Evolutionary conservation across 2,797 vertebrate genomes (phyloP).

Genomic region (Myotis daubentonii): DNA sequence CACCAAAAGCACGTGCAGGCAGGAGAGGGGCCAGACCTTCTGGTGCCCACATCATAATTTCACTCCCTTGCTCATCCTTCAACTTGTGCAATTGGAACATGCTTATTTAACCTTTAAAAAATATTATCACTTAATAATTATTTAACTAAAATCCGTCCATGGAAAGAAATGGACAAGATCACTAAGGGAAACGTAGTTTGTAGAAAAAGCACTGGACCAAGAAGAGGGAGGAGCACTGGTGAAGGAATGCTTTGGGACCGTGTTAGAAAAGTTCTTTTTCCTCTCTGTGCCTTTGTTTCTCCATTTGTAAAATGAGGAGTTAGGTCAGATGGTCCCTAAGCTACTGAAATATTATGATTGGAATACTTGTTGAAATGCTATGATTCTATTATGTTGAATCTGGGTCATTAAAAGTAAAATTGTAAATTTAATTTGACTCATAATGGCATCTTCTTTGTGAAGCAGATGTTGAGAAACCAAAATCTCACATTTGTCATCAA

Average conservation of each 20-base stretch:
- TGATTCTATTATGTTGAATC: neutral
- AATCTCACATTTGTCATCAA: neutral
- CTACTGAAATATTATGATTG: neutral
- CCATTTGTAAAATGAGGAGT: neutral
- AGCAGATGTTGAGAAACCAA: neutral
- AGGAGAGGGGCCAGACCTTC: neutral
- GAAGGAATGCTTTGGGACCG: neutral
- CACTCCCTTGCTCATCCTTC: neutral
- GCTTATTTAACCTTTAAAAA: neutral
- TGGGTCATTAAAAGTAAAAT: neutral
- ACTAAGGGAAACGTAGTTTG: neutral
- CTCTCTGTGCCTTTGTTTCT: neutral
- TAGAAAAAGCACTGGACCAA: neutral
- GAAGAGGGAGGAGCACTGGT: neutral
- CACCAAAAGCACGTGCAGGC: rapidly evolving
- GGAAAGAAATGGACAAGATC: neutral
- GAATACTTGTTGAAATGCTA: neutral
- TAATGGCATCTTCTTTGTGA: neutral
- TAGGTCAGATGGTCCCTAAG: neutral
- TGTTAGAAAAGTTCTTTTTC: neutral
- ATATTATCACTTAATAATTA: neutral
- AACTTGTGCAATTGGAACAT: too few relatives aligned
- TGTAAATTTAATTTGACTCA: neutral
- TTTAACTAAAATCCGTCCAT: neutral
- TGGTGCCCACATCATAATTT: too few relatives aligned